Evolutionary conservation across 2,888 invertebrate genomes (phyloP).

Genomic region (Cybosia mesomella): DNA sequence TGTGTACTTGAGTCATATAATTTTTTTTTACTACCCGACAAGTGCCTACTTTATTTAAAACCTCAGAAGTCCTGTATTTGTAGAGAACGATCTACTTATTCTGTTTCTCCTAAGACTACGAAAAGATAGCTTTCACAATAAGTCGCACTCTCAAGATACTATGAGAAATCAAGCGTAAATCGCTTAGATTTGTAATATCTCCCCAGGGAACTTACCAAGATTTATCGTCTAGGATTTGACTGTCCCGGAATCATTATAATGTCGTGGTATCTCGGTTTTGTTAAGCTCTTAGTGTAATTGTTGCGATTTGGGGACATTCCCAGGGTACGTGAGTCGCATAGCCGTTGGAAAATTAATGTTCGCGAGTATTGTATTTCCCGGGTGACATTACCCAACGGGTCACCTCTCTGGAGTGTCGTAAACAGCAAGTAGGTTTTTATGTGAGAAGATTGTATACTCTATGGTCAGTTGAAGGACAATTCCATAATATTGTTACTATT

Average conservation of each 20-base stretch:
- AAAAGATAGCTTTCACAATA: slow-evolving; percentile 22
- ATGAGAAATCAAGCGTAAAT: slow-evolving; percentile 39
- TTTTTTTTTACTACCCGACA: too few relatives aligned
- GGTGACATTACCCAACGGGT: slow-evolving; percentile 4
- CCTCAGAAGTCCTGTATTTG: neutral
- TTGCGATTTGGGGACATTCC: slow-evolving; percentile 14
- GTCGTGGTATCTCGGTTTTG: slow-evolving; percentile 14
- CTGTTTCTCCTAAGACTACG: slow-evolving; percentile 16
- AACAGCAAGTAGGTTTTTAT: neutral
- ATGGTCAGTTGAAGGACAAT: neutral
- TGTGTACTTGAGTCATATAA: too few relatives aligned
- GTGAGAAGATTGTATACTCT: neutral
- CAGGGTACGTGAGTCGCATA: slow-evolving; percentile 8
- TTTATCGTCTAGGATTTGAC: slow-evolving; percentile 38
- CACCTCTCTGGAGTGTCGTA: neutral
- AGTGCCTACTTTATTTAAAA: neutral
- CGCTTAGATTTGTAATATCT: slow-evolving; percentile 31
- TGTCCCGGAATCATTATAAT: slow-evolving; percentile 24
- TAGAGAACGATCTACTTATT: slow-evolving; percentile 3
- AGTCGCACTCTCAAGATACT: slow-evolving; percentile 21
- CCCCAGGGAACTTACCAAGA: slow-evolving; percentile 32
- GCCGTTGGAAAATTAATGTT: slow-evolving; percentile 9
- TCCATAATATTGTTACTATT: neutral
- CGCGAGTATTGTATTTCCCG: neutral
- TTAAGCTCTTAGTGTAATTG: slow-evolving; percentile 40